Evolutionary conservation across 2,888 invertebrate genomes (phyloP).

Genomic region (Andrena haemorrhoa): DNA sequence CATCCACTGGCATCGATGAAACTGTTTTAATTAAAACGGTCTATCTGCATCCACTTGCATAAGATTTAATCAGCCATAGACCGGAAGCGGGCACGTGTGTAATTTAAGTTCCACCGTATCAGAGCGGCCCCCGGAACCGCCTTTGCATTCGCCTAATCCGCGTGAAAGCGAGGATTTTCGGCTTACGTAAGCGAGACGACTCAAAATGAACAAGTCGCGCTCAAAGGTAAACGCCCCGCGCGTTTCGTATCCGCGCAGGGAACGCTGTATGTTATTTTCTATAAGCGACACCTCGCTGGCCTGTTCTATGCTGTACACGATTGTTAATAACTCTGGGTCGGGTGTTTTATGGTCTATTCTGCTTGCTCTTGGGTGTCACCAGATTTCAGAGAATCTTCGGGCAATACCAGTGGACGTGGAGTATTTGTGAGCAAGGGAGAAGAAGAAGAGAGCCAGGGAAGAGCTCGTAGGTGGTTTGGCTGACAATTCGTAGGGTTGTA

Average conservation of each 20-base stretch:
- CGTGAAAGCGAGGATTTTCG: conserved; percentile 68
- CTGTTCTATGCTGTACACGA: no score
- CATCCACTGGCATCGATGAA: conserved; percentile 28
- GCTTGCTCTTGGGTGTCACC: no score
- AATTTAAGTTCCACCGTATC: conserved; percentile 77
- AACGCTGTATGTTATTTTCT: background rate
- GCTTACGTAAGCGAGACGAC: conserved; percentile 72
- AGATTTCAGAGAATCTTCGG: no score
- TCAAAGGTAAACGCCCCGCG: conserved; percentile 54
- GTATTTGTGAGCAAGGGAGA: no score
- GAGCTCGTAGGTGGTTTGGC: no score
- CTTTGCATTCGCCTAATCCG: conserved; percentile 67
- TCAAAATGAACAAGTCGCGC: conserved; percentile 69
- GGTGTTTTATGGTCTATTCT: no score
- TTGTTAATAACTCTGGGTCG: background rate
- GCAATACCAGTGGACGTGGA: no score
- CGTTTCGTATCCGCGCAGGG: background rate
- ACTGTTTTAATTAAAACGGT: conserved; percentile 72
- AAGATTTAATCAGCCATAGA: conserved; percentile 72
- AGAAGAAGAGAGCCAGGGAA: no score
- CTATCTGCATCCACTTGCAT: conserved; percentile 56
- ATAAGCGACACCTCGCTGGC: background rate
- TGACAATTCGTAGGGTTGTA: no score
- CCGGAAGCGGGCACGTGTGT: conserved; percentile 67
- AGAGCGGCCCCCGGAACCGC: conserved; percentile 50